Percentiles rank a stretch among this genome's conserved stretches.
These are phyloP conservation scores for Falco biarmicus DNA, from an alignment of 2,797 vertebrate species.

Conservation along the genomic window DNA sequence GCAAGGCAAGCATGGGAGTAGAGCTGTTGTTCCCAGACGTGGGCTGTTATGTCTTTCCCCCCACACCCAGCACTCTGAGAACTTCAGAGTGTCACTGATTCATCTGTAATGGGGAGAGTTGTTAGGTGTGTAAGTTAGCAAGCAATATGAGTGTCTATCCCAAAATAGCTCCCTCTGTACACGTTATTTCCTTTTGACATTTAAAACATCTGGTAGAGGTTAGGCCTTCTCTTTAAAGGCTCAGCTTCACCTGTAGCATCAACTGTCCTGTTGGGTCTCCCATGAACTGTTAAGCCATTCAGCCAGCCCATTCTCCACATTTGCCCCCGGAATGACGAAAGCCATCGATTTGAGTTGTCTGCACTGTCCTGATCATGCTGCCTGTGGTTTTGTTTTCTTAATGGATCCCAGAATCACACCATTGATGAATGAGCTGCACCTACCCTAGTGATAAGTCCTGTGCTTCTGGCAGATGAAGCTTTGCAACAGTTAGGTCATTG, in stretches of 20 bases:
- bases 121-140: neutral
- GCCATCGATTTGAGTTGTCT: neutral
- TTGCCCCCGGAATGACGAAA: neutral
- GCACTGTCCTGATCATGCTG: neutral
- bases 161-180: neutral
- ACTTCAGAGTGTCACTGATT: neutral
- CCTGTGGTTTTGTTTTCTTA: neutral
- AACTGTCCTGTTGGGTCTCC: neutral
- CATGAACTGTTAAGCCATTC: neutral
- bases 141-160: neutral
- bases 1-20: neutral
- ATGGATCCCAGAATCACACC: neutral
- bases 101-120: neutral
- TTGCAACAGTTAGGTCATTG: neutral
- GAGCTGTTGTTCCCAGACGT: rapidly evolving
- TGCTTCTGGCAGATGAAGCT: neutral
- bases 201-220: neutral
- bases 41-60: neutral
- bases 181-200: neutral
- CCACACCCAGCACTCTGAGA: neutral
- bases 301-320: neutral
- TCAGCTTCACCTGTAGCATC: neutral
- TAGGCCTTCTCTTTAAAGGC: neutral
- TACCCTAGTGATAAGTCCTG: neutral
- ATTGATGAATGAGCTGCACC: neutral